phyloP scores from a whole-genome alignment of 2,113 vertebrate species.

The Pholis gunnellus region DNA sequence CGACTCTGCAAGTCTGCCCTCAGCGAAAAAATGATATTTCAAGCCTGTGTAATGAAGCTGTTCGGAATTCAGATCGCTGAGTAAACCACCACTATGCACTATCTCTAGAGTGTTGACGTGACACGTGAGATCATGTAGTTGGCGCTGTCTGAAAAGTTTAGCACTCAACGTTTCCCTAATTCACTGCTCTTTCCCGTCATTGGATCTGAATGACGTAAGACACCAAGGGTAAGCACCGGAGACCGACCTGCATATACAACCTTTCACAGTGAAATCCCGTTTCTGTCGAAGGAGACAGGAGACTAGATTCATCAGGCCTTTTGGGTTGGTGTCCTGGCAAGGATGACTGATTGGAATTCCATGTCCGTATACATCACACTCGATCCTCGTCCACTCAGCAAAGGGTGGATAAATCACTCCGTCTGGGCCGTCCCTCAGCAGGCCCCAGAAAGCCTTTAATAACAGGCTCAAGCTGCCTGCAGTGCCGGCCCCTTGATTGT shows the following conservation, averaged over 20 bases:
- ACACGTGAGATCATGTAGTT: slow-evolving; percentile 12
- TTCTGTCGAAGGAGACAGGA: slow-evolving; percentile 26
- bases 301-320: slow-evolving; percentile 50
- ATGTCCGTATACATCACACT: slow-evolving; percentile 78
- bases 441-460: slow-evolving; percentile 83
- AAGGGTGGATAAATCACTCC: slow-evolving; percentile 76
- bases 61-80: slow-evolving; percentile 32
- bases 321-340: slow-evolving; percentile 64
- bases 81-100: slow-evolving; percentile 20
- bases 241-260: slow-evolving; percentile 13
- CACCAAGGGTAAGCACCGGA: slow-evolving; percentile 13
- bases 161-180: not conserved
- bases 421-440: slow-evolving; percentile 74
- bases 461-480: slow-evolving; percentile 80
- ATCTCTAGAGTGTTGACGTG: slow-evolving; percentile 14
- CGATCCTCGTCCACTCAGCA: slow-evolving; percentile 76
- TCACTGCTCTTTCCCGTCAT: not conserved
- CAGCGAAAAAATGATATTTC: slow-evolving; percentile 31
- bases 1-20: slow-evolving; percentile 20
- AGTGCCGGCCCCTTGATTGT: slow-evolving; percentile 81
- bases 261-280: slow-evolving; percentile 6
- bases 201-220: slow-evolving; percentile 30
- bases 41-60: slow-evolving; percentile 36
- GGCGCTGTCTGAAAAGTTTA: slow-evolving; percentile 8
- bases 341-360: slow-evolving; percentile 83